Evolutionary conservation across 2,113 vertebrate genomes (phyloP), one percentile per base, ranked within the genome.

Genomic region (Pseudopipra pipra): DNA sequence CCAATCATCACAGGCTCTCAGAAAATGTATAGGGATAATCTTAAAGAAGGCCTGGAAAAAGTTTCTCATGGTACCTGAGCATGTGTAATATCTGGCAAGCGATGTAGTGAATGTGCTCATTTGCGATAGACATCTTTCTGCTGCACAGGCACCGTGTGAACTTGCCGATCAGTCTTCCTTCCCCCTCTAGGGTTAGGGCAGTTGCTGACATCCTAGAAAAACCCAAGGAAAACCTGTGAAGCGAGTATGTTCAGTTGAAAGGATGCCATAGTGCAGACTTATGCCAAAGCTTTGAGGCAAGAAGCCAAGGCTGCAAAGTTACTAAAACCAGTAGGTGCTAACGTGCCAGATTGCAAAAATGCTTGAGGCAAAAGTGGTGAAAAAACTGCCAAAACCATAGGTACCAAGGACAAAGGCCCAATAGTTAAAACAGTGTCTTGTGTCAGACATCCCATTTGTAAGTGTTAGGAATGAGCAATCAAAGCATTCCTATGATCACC

Each of bases 241-340:
- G 67, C 81, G 17, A 94, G 93, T 87, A 93, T 58, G 94, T 89
- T 94, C 85, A 67, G 87, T 79, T 91, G 96, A 97, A 95, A 96
- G 87, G 78, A 95, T 89, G 91, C 93, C 89, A 95, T 74, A 55
- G 44, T 62, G 62, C 74, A 91, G 74, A 79, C 62, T 91, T 84
- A 91, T 79, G 94, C 94, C 93, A 97, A 76, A 96, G 74, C 84
- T 95, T 89, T 87, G 84, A 93, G 91, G 87, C 81, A 95, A 85
- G 87, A 87, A 89, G 84, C 74, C 90, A 93, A 87, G 84, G 66
- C 78, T 89, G 89, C 89, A 85, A 87, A 94, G 71, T 85, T 95
- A 81, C 89, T 96, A 76, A 95, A 95, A 89, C 70, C 63, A 65
- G 73, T 91, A 94, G 87, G 62, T 95, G 93, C 81, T 94, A 94